phyloP scores from a whole-genome alignment of 2,113 vertebrate genomes.

The Lepus timidus region DNA sequence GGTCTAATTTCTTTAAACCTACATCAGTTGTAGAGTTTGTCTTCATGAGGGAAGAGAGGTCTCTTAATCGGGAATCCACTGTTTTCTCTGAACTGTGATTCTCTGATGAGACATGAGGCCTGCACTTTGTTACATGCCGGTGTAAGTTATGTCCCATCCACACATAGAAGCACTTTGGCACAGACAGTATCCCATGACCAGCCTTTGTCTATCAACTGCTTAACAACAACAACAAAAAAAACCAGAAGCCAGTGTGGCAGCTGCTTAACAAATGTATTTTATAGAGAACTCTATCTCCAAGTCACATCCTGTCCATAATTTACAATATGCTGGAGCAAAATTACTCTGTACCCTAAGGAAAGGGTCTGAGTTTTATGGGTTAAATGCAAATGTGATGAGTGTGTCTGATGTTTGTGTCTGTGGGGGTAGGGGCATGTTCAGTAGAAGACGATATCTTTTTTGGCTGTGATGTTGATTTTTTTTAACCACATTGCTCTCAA shows the following conservation, averaged over 20 bases:
- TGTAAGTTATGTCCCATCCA: not conserved
- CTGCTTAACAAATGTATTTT: not conserved
- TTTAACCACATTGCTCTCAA: not conserved
- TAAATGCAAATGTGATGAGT: not conserved
- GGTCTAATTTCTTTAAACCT: not conserved
- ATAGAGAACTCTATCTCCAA: not conserved
- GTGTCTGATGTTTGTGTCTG: not conserved
- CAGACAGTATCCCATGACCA: not conserved
- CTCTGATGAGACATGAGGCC: not conserved
- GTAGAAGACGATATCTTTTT: not conserved
- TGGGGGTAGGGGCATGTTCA: not conserved
- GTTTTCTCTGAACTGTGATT: not conserved
- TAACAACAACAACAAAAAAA: not conserved
- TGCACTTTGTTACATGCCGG: not conserved
- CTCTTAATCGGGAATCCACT: constrained; percentile 20
- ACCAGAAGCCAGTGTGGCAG: not conserved
- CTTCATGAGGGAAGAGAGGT: constrained; percentile 5
- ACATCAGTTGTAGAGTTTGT: constrained; percentile 13
- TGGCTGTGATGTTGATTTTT: constrained; percentile 28
- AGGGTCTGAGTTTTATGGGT: constrained; percentile 27
- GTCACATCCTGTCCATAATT: constrained; percentile 5
- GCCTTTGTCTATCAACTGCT: not conserved
- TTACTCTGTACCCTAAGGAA: not conserved
- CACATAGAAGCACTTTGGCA: not conserved
- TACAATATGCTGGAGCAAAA: constrained; percentile 11